Base-by-base conservation (phyloP, 2,113 vertebrate species). In the Ageneiosus marmoratus region DNA sequence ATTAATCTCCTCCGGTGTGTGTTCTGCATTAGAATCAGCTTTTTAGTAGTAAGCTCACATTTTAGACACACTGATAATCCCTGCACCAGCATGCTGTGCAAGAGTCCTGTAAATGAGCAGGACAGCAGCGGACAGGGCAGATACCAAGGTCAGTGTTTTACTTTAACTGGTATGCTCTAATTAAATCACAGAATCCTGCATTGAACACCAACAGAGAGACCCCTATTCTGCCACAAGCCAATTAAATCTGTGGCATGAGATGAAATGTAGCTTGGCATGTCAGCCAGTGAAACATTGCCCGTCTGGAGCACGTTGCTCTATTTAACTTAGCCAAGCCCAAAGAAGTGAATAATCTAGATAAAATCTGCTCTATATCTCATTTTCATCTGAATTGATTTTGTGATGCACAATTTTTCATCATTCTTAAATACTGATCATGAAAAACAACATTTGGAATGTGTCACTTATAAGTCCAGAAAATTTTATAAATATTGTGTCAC, bases 81-180 rank as follows among this genome's bases (percentile, higher is more conserved):
- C 80, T 58, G 32, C 79, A 63, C 81, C 81, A 67, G 81, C 86
- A 77, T 85, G 83, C 83, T 84, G 86, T 55, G 81, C 65, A 76
- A 56, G 80, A 79, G 72, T 41, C 41, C 50, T 58, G 44, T 60
- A 81, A 84, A 84, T 50, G 34, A 78, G 70, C 75, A 16, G 72
- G 80, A 60, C 60, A 70, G 83, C 62, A 62, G 83, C 27, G 29
- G 83, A 86, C 51, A 62, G 87, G 88, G 85, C 83, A 91, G 89
- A 87, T 90, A 90, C 84, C 88, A 90, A 89, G 89, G 88, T 89
- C 89, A 88, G 76, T 83, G 88, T 93, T 93, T 94, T 90, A 92
- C 86, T 93, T 92, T 90, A 90, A 89, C 90, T 88, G 62, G 88
- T 82, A 85, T 44, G 75, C 60, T 50, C 89, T 91, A 91, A 93